Evolutionary conservation across 2,888 invertebrate species (phyloP).

Genomic region (Leucophenga montana): DNA sequence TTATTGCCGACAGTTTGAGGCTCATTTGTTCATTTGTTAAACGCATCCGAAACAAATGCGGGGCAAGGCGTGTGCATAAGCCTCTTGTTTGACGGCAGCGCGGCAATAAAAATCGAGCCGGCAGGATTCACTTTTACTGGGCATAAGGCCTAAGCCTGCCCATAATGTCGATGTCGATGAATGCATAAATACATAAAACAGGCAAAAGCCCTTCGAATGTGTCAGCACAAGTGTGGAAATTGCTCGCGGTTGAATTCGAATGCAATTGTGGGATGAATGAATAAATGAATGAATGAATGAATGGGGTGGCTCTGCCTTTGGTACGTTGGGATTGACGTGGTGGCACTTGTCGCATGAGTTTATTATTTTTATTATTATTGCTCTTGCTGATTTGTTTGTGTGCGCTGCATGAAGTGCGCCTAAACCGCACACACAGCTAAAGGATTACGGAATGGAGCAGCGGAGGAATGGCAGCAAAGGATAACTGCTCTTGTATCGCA

Average conservation of each 20-base stretch:
- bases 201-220: conserved; percentile 67
- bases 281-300: conserved; percentile 13
- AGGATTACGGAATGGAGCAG: conserved; percentile 50
- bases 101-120: conserved; percentile 66
- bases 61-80: conserved; percentile 56
- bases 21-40: conserved; percentile 64
- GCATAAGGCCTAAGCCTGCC: conserved; percentile 43
- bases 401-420: conserved; percentile 42
- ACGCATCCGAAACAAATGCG: conserved; percentile 37
- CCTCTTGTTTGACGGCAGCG: conserved; percentile 62
- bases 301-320: conserved; percentile 38
- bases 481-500: conserved; percentile 67
- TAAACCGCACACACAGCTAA: conserved; percentile 58
- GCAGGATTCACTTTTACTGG: conserved; percentile 2
- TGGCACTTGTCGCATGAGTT: conserved; percentile 35
- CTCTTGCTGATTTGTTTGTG: conserved; percentile 59
- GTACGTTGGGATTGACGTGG: conserved; percentile 28
- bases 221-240: conserved; percentile 72
- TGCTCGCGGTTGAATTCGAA: conserved; percentile 47
- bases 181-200: conserved; percentile 58
- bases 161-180: conserved; percentile 62
- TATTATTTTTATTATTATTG: conserved; percentile 45
- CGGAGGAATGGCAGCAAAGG: conserved; percentile 41
- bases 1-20: conserved; percentile 46
- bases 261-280: conserved; percentile 30